These are phyloP conservation scores for Euura lappo DNA, from an alignment of 1,140 invertebrate species.

Conservation along the genomic window DNA sequence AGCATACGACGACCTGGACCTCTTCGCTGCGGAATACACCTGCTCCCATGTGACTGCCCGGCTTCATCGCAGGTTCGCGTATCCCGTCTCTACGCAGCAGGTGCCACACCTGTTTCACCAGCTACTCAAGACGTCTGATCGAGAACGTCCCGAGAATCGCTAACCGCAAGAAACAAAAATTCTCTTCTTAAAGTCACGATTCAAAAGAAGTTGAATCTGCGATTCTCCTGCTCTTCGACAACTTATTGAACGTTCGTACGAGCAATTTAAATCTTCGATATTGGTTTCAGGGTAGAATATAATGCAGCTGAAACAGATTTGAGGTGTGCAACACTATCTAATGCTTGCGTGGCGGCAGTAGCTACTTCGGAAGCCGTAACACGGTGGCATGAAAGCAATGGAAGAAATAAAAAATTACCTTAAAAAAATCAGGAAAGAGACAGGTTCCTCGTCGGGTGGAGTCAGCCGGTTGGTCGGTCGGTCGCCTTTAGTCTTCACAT, in stretches of 20 bases:
- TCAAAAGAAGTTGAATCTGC: not conserved
- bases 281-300: not conserved
- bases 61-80: slow-evolving; percentile 12
- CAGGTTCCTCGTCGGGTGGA: not conserved
- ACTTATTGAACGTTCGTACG: too few species aligned
- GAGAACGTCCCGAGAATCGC: slow-evolving; percentile 23
- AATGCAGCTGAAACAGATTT: not conserved
- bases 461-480: not conserved
- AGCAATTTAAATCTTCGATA: too few species aligned
- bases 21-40: slow-evolving; percentile 55
- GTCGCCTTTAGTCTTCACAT: not conserved
- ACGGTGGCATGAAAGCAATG: not conserved
- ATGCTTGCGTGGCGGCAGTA: not conserved
- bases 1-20: slow-evolving; percentile 49
- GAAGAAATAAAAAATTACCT: not conserved
- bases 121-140: slow-evolving; percentile 29
- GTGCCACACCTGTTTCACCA: slow-evolving; percentile 41
- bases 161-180: too few species aligned
- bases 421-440: not conserved
- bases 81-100: slow-evolving; percentile 24
- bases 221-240: not conserved
- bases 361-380: not conserved
- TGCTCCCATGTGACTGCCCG: slow-evolving; percentile 38
- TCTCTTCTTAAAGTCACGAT: too few species aligned
- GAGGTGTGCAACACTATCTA: not conserved